Conservation (phyloP, 1,140 invertebrate genomes). For the Drosophila murphyi region DNA sequence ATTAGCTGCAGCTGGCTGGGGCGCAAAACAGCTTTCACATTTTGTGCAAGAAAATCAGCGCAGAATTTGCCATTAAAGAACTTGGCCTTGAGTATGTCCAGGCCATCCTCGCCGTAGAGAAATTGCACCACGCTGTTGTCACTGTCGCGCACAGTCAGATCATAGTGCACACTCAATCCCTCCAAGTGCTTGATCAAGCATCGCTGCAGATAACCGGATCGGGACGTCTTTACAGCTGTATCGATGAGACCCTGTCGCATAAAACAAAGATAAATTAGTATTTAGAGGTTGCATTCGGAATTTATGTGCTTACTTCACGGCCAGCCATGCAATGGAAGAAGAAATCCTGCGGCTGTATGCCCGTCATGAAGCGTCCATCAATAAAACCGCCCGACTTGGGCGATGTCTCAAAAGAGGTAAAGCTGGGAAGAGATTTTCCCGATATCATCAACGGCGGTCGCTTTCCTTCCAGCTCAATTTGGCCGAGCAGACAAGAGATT, state of each 20-base stretch:
- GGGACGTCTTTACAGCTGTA: conserved; percentile 96
- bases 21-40: conserved; percentile 88
- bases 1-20: conserved; percentile 62
- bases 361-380: conserved; percentile 97
- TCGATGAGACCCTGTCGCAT: conserved; percentile 89
- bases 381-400: conserved; percentile 98
- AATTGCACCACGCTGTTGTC: conserved; percentile 98
- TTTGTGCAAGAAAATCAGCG: conserved; percentile 92
- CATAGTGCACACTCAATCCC: conserved; percentile 95
- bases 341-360: conserved; percentile 98
- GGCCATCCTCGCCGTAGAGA: conserved; percentile 98
- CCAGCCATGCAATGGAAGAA: conserved; percentile 99
- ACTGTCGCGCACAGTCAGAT: conserved; percentile 97
- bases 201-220: conserved; percentile 98
- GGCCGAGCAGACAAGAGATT: conserved; percentile 97
- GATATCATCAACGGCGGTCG: conserved; percentile 97
- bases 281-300: not conserved
- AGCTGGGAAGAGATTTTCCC: conserved; percentile 95
- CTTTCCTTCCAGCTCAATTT: conserved; percentile 99
- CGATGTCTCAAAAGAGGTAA: conserved; percentile 94
- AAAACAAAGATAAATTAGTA: not conserved
- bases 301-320: conserved; percentile 89
- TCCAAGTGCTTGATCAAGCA: conserved; percentile 99
- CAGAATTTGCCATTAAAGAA: conserved; percentile 92
- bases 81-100: conserved; percentile 95